Conservation (phyloP, 2,797 vertebrate species). For the Balearica regulorum region DNA sequence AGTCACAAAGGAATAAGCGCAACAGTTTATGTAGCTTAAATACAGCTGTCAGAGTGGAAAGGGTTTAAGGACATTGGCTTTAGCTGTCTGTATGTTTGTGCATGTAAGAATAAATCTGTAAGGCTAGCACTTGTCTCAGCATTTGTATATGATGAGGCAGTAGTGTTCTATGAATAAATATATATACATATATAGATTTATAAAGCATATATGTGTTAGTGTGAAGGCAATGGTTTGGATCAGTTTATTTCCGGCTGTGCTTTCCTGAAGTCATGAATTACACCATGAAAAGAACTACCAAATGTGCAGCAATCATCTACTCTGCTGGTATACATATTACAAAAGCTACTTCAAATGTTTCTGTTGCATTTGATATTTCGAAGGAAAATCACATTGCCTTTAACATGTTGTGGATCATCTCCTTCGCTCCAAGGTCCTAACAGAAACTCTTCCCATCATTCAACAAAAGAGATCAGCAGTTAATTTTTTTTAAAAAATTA, state of each 20-base stretch:
- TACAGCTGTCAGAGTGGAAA: neutral
- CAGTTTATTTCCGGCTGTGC: neutral
- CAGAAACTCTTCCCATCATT: neutral
- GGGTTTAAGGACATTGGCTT: constrained; percentile 1
- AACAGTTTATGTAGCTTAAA: constrained; percentile 3
- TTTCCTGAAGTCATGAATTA: neutral
- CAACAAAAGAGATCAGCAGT: neutral
- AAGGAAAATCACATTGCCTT: neutral
- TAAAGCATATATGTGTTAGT: neutral
- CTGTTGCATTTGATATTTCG: neutral
- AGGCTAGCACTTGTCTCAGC: neutral
- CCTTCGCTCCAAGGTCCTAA: neutral
- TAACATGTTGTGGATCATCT: neutral
- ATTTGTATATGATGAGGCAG: neutral
- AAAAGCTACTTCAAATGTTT: neutral
- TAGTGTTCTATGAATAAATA: neutral
- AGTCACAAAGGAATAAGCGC: constrained; percentile 1
- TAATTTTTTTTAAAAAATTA: neutral
- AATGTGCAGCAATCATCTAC: neutral
- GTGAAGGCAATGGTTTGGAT: neutral
- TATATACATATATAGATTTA: neutral
- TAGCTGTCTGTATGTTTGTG: neutral
- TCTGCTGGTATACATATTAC: neutral
- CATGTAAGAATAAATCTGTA: neutral
- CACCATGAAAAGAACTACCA: neutral